Base-by-base conservation (phyloP, 1,140 invertebrate genomes). In the Drosophila takahashii region DNA sequence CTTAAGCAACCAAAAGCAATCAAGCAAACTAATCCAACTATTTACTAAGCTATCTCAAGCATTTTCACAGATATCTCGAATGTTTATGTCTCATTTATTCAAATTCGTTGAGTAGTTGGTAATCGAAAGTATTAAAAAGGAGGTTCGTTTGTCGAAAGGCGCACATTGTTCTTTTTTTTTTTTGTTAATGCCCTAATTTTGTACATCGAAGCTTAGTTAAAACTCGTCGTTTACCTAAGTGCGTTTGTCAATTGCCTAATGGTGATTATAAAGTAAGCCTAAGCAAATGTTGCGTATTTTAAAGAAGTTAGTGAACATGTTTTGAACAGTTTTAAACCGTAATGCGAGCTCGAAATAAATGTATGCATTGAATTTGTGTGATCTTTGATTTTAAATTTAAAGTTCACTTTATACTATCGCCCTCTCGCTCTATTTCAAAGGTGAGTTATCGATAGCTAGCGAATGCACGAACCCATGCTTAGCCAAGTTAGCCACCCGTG, bases 111-210 rank as follows among this genome's bases (percentile, higher is more conserved):
- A 64, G 22, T 64, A 51, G 36, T 18, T 18, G 0, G 0, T 42
- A 48, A 64, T 22, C 10, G 36, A 34, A 22, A 67, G 58, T 67
- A 67, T 67, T 64, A 64, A 64, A 44, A 60, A 9, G 47, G n/a
- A 9, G n/a, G 16, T 9, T 29, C 27, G 27, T 32, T 50, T 29
- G 26, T 50, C 47, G 47, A 32, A 32, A 10, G 27, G 18, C 62
- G 62, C 44, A 67, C 59, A 51, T 48, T 47, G 45, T 51, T 60
- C 15, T 42, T 15, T 16, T 10, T 44, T 44, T 37, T 37, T 4
- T 59, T 34, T 27, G n/a, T 16, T 16, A 27, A 29, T 29, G 18
- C 22, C 15, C 6, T 64, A 15, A 34, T 34, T 64, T 64, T 41
- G 6, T 29, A 50, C 18, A 27, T 45, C 39, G 54, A 58, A 66